A percentile compares a stretch with the other conserved stretches of the same genome.
Conservation (phyloP, 2,888 invertebrate species). For the Hemithea aestivaria region DNA sequence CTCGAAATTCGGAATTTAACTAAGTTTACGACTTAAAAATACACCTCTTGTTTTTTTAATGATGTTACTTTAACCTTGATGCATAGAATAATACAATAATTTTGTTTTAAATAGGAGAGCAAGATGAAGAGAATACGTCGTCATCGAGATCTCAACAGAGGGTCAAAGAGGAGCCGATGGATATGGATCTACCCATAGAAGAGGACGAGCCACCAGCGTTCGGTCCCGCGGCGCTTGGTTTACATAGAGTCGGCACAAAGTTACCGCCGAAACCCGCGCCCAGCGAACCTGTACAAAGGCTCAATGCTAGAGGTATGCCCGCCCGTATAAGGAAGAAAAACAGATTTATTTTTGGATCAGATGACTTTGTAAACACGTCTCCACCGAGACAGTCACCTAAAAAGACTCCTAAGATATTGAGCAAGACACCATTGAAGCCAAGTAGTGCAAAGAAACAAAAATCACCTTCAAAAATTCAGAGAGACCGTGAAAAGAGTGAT, state of each 20-base stretch:
- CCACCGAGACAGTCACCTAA: constrained; percentile 87
- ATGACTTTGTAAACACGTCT: constrained; percentile 88
- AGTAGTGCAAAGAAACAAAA: constrained; percentile 69
- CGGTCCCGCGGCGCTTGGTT: constrained; percentile 88
- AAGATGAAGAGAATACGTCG: constrained; percentile 48
- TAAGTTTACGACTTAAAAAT: constrained; percentile 1
- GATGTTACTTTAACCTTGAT: background rate
- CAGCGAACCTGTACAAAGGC: constrained; percentile 86
- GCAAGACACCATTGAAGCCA: constrained; percentile 64
- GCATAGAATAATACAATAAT: constrained; percentile 5
- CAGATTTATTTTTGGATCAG: constrained; percentile 89
- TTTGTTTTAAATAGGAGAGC: constrained; percentile 48
- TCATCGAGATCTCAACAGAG: constrained; percentile 48
- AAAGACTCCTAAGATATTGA: constrained; percentile 80
- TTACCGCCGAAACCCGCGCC: constrained; percentile 85
- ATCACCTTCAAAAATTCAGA: constrained; percentile 76
- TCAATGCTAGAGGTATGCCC: constrained; percentile 94
- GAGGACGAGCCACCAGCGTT: constrained; percentile 85
- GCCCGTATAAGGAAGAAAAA: constrained; percentile 94
- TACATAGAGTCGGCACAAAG: constrained; percentile 89
- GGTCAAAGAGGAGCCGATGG: constrained; percentile 81
- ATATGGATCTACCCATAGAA: constrained; percentile 82
- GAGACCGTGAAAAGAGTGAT: constrained; percentile 61
- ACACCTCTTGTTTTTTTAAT: background rate
- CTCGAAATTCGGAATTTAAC: constrained; percentile 40